Evolutionary conservation across 2,888 invertebrate species (phyloP).

Genomic region (Panopea generosa): DNA sequence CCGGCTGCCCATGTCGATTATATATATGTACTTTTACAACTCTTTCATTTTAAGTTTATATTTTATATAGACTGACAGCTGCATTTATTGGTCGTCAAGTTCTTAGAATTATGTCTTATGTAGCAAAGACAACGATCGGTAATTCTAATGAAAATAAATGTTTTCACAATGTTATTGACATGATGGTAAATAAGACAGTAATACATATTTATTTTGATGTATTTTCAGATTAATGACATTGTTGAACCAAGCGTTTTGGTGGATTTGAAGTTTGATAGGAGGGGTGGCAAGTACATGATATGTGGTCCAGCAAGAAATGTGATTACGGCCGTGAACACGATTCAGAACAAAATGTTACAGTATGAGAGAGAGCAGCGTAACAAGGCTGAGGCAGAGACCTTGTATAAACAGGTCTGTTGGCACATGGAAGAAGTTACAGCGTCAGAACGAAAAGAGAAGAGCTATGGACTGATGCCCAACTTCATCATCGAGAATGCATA

Average conservation of each 20-base stretch:
- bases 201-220: background rate
- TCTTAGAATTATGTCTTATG: no score
- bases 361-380: conserved; percentile 37
- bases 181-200: no score
- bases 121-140: no score
- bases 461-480: conserved; percentile 44
- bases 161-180: no score
- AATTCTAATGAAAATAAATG: no score
- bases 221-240: conserved; percentile 47
- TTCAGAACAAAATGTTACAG: conserved; percentile 48
- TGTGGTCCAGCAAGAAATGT: conserved; percentile 52
- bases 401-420: conserved; percentile 53
- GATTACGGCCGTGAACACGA: conserved; percentile 38
- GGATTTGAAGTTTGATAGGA: conserved; percentile 54
- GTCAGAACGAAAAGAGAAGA: conserved; percentile 31
- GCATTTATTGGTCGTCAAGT: no score
- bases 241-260: conserved; percentile 48
- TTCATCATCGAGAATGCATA: conserved; percentile 57
- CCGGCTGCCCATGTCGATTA: no score
- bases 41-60: no score
- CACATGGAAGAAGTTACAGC: conserved; percentile 43
- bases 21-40: no score
- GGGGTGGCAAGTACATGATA: conserved; percentile 45
- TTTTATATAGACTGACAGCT: no score
- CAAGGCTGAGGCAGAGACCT: conserved; percentile 38